Evolutionary conservation across 2,113 vertebrate genomes (phyloP).

Genomic region (Brachirus orientalis): DNA sequence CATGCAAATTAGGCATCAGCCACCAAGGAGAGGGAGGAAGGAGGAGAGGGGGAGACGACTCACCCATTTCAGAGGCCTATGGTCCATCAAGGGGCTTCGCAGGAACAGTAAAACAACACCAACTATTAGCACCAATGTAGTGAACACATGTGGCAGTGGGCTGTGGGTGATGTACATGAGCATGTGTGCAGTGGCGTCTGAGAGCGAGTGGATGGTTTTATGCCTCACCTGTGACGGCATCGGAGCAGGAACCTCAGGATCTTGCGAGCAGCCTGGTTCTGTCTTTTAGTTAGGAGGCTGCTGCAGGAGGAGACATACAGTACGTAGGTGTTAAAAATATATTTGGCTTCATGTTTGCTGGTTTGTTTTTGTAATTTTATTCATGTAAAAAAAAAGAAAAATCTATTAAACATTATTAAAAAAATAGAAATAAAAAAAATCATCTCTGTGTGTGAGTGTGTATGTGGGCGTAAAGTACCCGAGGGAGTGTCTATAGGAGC

Average conservation of each 20-base stretch:
- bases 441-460: too few relatives aligned
- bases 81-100: constrained; percentile 99
- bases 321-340: not conserved
- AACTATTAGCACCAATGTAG: constrained; percentile 91
- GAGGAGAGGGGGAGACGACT: constrained; percentile 80
- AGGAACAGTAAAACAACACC: constrained; percentile 96
- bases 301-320: constrained; percentile 78
- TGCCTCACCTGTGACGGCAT: constrained; percentile 94
- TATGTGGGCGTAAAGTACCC: constrained; percentile 71
- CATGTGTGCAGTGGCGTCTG: constrained; percentile 16
- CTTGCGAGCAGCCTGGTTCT: constrained; percentile 99
- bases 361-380: too few relatives aligned
- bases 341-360: too few relatives aligned
- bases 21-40: constrained; percentile 67
- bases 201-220: not conserved
- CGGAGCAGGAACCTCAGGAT: constrained; percentile 99
- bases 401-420: too few relatives aligned
- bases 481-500: constrained; percentile 94
- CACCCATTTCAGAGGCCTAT: constrained; percentile 99
- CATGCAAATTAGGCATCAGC: constrained; percentile 97
- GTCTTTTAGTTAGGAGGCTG: constrained; percentile 98
- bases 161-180: constrained; percentile 32
- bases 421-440: too few relatives aligned
- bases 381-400: too few relatives aligned
- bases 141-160: constrained; percentile 49